Evolutionary conservation across 2,888 invertebrate species (phyloP), one percentile per base, ranked within the genome.

Genomic region (Ophonus ardosiacus): DNA sequence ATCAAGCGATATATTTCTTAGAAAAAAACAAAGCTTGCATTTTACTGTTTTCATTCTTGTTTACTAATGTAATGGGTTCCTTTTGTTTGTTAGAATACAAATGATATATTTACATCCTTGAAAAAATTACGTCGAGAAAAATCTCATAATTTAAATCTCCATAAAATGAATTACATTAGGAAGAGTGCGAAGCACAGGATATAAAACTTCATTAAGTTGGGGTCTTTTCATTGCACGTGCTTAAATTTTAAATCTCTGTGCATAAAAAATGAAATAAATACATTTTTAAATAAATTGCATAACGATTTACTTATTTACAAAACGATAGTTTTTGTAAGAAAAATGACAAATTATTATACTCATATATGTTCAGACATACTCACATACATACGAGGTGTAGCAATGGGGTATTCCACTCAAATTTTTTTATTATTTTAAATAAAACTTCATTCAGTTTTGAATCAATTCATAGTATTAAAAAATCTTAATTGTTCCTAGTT

Each of bases 131-230:
- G 68, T 38, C 21, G 68, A 31, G 68, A 68, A 68, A 65, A 68
- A 68, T 68, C 15, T 68, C 68, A 68, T 68, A 68, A 68, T 68
- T 68, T 68, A 68, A 68, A 68, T 68, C 38, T 68, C 68, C 68
- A 65, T 68, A 68, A 68, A 68, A 68, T 68, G 68, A 68, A 68
- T 68, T 68, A 68, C 68, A 68, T 68, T 68, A 68, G 31, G 68
- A 68, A 68, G 68, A 68, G 68, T 68, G 68, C 68, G 68, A 68
- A 38, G 68, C 68, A 38, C 38, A 68, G 38, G 31, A 68, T 38
- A 68, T 68, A 68, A 68, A 68, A 68, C 68, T 68, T 68, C 68
- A 68, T 68, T 68, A 68, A 68, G 68, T 31, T 31, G n/a, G 15
- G 31, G 31, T 24, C 10, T 24, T 10, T 63, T 31, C 24, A 31